Base-by-base conservation (phyloP, 64 coral and sea anemone species). In the Catalaphyllia jardinei region DNA sequence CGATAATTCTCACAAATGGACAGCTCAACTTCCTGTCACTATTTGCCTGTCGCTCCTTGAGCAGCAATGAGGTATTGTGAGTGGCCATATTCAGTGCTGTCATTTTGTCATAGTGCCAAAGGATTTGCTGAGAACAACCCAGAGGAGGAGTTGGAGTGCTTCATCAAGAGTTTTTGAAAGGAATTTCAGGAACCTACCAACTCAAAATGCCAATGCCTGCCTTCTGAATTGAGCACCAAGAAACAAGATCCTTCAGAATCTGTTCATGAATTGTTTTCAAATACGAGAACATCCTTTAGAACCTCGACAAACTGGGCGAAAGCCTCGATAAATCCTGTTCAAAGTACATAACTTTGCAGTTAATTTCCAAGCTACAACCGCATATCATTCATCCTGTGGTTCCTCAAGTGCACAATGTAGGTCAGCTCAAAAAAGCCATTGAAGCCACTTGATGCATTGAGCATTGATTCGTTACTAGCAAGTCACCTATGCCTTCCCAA, bases 11-110 rank as follows among this genome's bases (percentile, higher is more conserved):
- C 62, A 91, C 52, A 27, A 77, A 22, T 79, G 86, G 75, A 91
- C 89, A 17, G 22, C n/a, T 39, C 79, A 33, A 27, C 59, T 82
- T 55, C 25, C 72, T 13, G 27, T 79, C 52, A 22, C 29, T 19
- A 52, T 91, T 18, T 51, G 55, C 46, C 29, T 91, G 6, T 19
- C 71, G 46, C 72, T 91, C 22, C 89, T 91, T 19, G 78, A 91
- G 62, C 89, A 91, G 86, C 89, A 77, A 67, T 75, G n/a, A n/a
- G n/a, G 54, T 76, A 52, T 74, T 20, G 80, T 12, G 52, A 91
- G 50, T 91, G 89, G 89, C 72, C 80, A n/a, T 33, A 31, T 74
- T 91, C 89, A 83, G 79, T 86, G 22, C 46, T 86, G 12, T 80
- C 89, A 33, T 64, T 91, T 50, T 62, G 39, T 49, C 67, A 65